Evolutionary conservation across 2,113 vertebrate species (phyloP), one percentile per base, ranked within the genome.

Genomic region (Miniopterus natalensis): DNA sequence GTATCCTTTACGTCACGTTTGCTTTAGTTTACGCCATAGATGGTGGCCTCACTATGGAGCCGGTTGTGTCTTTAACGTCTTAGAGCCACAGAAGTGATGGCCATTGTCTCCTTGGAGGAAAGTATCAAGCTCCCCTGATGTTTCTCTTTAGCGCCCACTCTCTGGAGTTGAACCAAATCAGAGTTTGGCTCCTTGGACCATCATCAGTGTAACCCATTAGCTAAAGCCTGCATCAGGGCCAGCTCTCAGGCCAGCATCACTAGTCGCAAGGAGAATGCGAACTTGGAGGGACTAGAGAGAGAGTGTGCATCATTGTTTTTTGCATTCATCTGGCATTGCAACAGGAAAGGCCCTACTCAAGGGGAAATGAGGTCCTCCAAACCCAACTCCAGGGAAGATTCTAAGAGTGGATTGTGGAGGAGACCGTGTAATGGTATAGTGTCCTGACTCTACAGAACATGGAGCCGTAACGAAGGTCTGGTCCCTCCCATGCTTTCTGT

Each of bases 1-100:
- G 99, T 99, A 99, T 99, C 99, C 99, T 99, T 99, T 97, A 51
- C 47, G 17, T 13, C 20, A 4, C 5, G 11, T 36, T 27, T 49
- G 23, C 31, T 68, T 25, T 31, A 0, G 15, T 53, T 68, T 36
- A 21, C 55, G 55, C 11, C 27, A 8, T 10, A 42, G 27, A 42
- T 25, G n/a, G 27, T 55, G 80, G 75, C 31, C 55, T 73, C 36
- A n/a, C 8, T 49, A 0, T 55, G 84, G 63, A 47, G 53, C 9
- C 15, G 21, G 10, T 13, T 65, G 40, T 79, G 57, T 36, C 84
- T 79, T 57, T 40, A 31, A 18, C 59, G 42, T 61, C 47, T 36
- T 66, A 29, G 23, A n/a, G 78, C 79, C 55, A 20, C 66, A 57
- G 65, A 89, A 20, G n/a, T 31, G 70, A 75, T 9, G n/a, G 12